phyloP scores from a whole-genome alignment of 2,797 vertebrate species.

The Microctenopoma steveboyesi region DNA sequence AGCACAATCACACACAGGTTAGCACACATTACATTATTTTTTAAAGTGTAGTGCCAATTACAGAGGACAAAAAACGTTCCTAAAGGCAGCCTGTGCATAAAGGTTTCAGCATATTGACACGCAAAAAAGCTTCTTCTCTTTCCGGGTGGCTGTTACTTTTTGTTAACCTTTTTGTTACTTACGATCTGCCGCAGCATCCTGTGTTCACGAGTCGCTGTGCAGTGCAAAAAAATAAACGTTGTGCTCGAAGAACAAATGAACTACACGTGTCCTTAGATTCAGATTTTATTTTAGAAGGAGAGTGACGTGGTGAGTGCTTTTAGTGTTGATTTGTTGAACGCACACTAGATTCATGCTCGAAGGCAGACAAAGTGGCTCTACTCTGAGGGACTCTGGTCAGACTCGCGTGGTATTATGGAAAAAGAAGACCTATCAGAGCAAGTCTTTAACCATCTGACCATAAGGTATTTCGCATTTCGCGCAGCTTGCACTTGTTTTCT shows the following conservation, averaged over 20 bases:
- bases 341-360: neutral
- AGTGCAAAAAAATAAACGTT: constrained; percentile 17
- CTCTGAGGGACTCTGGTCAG: constrained; percentile 34
- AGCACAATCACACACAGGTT: constrained; percentile 20
- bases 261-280: constrained; percentile 3
- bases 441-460: constrained; percentile 48
- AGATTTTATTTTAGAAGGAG: neutral
- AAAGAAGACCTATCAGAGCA: constrained; percentile 27
- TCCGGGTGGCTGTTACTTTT: constrained; percentile 44
- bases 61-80: constrained; percentile 9
- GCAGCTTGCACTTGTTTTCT: neutral
- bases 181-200: constrained; percentile 23
- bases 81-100: constrained; percentile 23
- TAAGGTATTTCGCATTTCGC: constrained; percentile 22
- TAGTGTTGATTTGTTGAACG: constrained; percentile 17
- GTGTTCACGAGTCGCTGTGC: constrained; percentile 24
- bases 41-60: constrained; percentile 26
- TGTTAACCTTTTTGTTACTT: constrained; percentile 47
- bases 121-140: constrained; percentile 1
- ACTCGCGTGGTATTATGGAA: constrained; percentile 40
- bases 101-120: constrained; percentile 26
- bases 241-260: constrained; percentile 2
- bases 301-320: constrained; percentile 2
- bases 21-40: constrained; percentile 18
- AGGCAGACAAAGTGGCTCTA: constrained; percentile 26